A percentile compares a stretch with the other conserved stretches of the same genome.
These are phyloP conservation scores for Paracyprichromis sp. DNA, from an alignment of 2,113 vertebrate genomes.

Conservation along the genomic window DNA sequence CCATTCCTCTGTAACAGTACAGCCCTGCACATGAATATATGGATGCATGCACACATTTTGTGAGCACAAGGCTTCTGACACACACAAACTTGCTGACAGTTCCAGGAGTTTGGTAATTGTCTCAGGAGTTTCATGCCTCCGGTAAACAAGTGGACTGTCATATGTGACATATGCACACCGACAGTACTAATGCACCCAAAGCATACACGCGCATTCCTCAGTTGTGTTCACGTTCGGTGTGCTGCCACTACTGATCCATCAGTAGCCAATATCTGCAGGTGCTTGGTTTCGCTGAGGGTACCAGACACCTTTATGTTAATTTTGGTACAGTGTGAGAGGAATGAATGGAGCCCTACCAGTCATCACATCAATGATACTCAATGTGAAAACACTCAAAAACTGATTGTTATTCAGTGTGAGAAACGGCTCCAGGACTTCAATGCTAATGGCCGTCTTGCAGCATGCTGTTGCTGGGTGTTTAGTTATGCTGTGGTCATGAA, in stretches of 20 bases:
- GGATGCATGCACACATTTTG: neutral
- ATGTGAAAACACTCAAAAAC: constrained; percentile 23
- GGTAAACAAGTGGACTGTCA: constrained; percentile 5
- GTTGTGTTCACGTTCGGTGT: constrained; percentile 35
- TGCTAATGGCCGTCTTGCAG: constrained; percentile 14
- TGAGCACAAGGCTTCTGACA: neutral
- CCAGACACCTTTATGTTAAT: constrained; percentile 36
- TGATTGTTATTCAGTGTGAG: constrained; percentile 53
- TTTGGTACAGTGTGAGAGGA: constrained; percentile 7
- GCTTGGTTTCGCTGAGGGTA: constrained; percentile 45
- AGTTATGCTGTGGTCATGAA: constrained; percentile 30
- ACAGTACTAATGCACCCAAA: neutral
- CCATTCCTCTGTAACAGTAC: neutral
- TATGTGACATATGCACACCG: neutral
- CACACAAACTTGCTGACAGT: constrained; percentile 20
- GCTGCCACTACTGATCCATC: constrained; percentile 55
- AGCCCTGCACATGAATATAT: neutral
- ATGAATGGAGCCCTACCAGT: neutral
- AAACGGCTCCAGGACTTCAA: constrained; percentile 20
- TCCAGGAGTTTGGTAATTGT: constrained; percentile 11
- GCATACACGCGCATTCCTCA: constrained; percentile 8
- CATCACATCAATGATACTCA: neutral
- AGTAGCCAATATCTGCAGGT: constrained; percentile 33
- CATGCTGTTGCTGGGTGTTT: constrained; percentile 2
- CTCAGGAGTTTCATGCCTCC: neutral